Evolutionary conservation across 2,113 vertebrate species (phyloP).

Genomic region (Engystomops pustulosus): DNA sequence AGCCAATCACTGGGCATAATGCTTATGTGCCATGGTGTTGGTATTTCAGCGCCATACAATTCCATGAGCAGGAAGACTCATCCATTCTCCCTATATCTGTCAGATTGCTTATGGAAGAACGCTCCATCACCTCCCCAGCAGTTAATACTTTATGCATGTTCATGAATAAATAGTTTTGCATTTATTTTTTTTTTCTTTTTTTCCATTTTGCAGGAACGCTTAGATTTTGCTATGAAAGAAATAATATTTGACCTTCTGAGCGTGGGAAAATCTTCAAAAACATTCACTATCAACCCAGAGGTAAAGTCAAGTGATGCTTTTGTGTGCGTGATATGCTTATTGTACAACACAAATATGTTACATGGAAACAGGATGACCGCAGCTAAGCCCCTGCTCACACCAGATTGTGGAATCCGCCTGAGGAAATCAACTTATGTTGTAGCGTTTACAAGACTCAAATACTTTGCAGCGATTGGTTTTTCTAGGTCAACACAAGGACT

Average conservation of each 20-base stretch:
- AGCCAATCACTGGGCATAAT: no score
- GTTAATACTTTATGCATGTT: no score
- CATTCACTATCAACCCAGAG: constrained; percentile 98
- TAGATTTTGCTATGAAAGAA: constrained; percentile 99
- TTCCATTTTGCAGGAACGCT: constrained; percentile 85
- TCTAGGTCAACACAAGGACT: neutral
- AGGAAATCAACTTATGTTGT: neutral
- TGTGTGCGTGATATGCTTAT: neutral
- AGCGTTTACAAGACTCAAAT: neutral
- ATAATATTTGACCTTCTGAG: constrained; percentile 99
- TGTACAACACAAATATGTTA: neutral
- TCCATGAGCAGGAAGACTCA: no score
- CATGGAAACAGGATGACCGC: neutral
- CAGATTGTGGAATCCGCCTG: neutral
- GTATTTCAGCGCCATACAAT: no score
- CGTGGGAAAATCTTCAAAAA: constrained; percentile 98
- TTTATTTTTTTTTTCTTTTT: constrained; percentile 6
- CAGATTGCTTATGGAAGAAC: no score
- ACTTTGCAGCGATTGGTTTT: neutral
- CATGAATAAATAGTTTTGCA: no score
- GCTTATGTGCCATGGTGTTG: no score
- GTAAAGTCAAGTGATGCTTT: constrained; percentile 70
- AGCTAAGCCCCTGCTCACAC: neutral
- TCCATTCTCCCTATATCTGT: no score
- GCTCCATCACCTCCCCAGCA: no score